Base-by-base conservation (phyloP, 2,113 vertebrate species). In the Heterocephalus glaber region DNA sequence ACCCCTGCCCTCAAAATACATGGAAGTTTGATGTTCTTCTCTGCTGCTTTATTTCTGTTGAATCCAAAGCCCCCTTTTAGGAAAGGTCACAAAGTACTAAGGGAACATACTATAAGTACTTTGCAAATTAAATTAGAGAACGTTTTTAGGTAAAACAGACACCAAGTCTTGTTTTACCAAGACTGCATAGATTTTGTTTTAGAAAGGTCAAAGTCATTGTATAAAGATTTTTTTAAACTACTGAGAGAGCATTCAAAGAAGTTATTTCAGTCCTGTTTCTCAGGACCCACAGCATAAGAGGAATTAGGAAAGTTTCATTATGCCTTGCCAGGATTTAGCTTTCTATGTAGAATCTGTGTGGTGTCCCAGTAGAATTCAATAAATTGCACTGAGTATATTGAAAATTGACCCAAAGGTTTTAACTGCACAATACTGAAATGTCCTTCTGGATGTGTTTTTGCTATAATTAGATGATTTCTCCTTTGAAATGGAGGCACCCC, bases 391-490 rank as follows among this genome's bases (percentile, higher is more conserved):
- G 49, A 86, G 5, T 68, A 74, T 90, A 97, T 76, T 97, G 93
- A 92, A 90, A 33, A 95, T 95, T 97, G 81, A 95, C 95, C 90
- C 47, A 35, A 84, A 82, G 81, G 60, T 88, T 77, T 97, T 96
- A 96, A 93, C 8, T 92, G 76, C 82, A 91, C 93, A 58, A 96
- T 96, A 96, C 94, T 76, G 76, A 81, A 80, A 24, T 96, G 70
- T 89, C 92, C 85, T 76, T 81, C 87, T 77, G 28, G 6, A 92
- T 96, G 33, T 72, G 17, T 92, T 90, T 97, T 92, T 96, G 77
- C 90, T 94, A 70, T 33, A 85, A 70, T 96, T 85, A 44, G 52
- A 90, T 93, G 93, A 70, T 87, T 97, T 98, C 96, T 81, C 95
- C 96, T 93, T 96, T 24, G 74, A 96, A 96, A 94, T 90, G 65